phyloP scores from a whole-genome alignment of 2,113 vertebrate genomes.

The Cynocephalus volans region DNA sequence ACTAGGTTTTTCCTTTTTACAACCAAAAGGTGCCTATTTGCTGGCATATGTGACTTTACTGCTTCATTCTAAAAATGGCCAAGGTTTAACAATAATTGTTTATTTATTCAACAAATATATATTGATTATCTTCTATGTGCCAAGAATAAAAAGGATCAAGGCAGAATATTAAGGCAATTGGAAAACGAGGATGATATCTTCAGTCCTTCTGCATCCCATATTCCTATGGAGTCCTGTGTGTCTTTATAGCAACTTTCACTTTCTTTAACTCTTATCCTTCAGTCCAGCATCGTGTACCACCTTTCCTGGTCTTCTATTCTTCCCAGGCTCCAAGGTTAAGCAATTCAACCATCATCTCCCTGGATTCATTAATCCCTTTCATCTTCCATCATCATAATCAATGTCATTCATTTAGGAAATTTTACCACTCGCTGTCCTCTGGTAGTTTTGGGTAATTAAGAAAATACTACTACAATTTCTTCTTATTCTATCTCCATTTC shows the following conservation, averaged over 20 bases:
- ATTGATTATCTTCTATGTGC: background rate
- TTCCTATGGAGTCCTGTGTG: background rate
- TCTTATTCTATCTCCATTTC: background rate
- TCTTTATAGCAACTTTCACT: background rate
- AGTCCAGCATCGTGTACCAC: fast-evolving
- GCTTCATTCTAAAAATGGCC: background rate
- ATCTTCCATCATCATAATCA: background rate
- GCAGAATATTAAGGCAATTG: background rate
- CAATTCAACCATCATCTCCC: too few species aligned
- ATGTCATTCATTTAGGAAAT: background rate
- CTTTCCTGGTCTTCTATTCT: background rate
- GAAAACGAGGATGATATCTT: background rate
- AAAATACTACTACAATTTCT: background rate
- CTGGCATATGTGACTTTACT: background rate
- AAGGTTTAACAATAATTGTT: background rate
- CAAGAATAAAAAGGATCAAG: background rate
- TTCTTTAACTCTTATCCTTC: background rate
- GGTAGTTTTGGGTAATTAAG: background rate
- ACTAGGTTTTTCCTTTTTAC: background rate
- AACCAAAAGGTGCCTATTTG: background rate
- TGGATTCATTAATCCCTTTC: background rate
- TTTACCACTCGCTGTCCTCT: background rate
- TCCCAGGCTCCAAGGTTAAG: background rate
- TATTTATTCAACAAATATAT: background rate
- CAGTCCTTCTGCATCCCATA: background rate